Percentiles rank a stretch among this genome's conserved stretches.
Conservation (phyloP, 2,797 vertebrate genomes). For the Podarcis lilfordi region DNA sequence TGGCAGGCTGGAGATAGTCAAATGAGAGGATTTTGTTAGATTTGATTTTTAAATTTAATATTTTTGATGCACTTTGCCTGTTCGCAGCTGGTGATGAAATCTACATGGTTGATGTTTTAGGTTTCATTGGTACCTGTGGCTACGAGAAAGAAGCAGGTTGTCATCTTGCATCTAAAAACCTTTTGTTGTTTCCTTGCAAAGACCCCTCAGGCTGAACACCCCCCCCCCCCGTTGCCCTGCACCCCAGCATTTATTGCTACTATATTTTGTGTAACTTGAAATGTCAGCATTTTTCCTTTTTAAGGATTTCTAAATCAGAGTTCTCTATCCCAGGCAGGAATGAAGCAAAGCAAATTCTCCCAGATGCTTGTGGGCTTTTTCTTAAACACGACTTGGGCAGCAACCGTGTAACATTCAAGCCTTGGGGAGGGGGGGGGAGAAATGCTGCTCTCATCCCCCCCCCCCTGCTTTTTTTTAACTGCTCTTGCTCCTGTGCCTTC, state of each 20-base stretch:
- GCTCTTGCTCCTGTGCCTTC: not conserved
- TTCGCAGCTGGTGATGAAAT: constrained; percentile 58
- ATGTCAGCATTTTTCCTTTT: not conserved
- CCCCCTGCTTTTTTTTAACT: not conserved
- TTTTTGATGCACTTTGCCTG: constrained; percentile 61
- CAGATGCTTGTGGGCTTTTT: constrained; percentile 19
- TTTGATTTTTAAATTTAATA: constrained; percentile 52
- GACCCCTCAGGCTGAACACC: constrained; percentile 16
- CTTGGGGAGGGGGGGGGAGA: not conserved
- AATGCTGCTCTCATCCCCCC: not conserved
- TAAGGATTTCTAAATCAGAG: not conserved
- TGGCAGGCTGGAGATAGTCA: constrained; percentile 38
- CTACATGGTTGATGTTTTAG: constrained; percentile 46
- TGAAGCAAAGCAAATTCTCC: constrained; percentile 40
- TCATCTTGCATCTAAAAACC: constrained; percentile 54
- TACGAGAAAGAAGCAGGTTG: constrained; percentile 50
- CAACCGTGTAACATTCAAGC: not conserved
- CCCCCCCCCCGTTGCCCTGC: constrained; percentile 17
- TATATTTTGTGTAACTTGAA: constrained; percentile 41
- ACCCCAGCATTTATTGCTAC: constrained; percentile 16
- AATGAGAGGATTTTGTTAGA: constrained; percentile 51
- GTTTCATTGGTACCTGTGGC: constrained; percentile 47
- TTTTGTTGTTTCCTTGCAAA: constrained; percentile 43
- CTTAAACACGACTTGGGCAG: not conserved
- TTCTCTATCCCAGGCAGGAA: accelerated